phyloP scores from a whole-genome alignment of 2,888 invertebrate species.

The Idaea aversata region DNA sequence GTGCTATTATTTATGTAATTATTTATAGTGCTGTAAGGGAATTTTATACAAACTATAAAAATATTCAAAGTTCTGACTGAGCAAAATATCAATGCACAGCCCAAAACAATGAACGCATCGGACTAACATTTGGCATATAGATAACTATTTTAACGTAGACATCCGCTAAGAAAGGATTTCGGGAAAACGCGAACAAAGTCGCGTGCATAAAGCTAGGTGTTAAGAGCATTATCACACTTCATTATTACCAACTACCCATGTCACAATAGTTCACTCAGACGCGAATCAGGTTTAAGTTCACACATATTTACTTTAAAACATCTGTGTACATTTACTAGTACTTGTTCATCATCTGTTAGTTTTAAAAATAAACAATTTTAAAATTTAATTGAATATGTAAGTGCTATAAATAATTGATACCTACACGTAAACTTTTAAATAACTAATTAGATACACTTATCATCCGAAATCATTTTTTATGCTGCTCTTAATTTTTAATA shows the following conservation, averaged over 20 bases:
- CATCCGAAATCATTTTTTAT: not conserved
- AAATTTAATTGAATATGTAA: slow-evolving; percentile 18
- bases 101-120: too few relatives aligned
- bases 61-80: too few relatives aligned
- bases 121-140: too few relatives aligned
- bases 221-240: slow-evolving; percentile 25
- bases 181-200: not conserved
- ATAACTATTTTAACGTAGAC: too few relatives aligned
- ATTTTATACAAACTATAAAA: too few relatives aligned
- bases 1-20: too few relatives aligned
- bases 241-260: slow-evolving; percentile 32
- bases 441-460: not conserved
- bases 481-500: not conserved
- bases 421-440: not conserved
- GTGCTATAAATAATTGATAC: not conserved
- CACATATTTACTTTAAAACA: slow-evolving; percentile 58
- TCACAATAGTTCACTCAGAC: slow-evolving; percentile 37
- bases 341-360: slow-evolving; percentile 47
- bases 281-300: slow-evolving; percentile 32
- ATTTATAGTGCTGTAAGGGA: too few relatives aligned
- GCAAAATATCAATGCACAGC: too few relatives aligned
- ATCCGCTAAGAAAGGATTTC: too few relatives aligned
- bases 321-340: slow-evolving; percentile 35
- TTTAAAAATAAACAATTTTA: slow-evolving; percentile 37
- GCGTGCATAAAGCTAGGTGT: slow-evolving; percentile 8